Evolutionary conservation across 1,140 invertebrate genomes (phyloP).

Genomic region (Caenorhabditis latens): DNA sequence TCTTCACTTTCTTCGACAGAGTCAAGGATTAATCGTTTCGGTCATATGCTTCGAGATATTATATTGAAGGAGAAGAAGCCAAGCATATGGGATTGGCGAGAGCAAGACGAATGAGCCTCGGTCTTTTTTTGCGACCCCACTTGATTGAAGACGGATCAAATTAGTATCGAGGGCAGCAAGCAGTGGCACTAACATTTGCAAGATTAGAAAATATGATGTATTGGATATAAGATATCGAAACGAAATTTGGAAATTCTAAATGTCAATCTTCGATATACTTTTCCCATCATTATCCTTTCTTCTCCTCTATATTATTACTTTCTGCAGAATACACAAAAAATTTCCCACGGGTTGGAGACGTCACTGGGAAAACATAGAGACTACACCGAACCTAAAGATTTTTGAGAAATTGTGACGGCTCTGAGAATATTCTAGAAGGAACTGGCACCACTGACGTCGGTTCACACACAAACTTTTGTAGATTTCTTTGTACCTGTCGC

Average conservation of each 20-base stretch:
- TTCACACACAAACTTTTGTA: no score
- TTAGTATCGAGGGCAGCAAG: neutral
- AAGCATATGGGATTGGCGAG: conserved; percentile 41
- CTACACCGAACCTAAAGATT: neutral
- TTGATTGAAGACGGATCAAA: conserved; percentile 43
- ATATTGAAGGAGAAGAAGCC: conserved; percentile 27
- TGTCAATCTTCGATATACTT: no score
- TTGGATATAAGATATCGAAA: neutral
- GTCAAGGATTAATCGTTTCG: conserved; percentile 34
- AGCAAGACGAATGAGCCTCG: conserved; percentile 41
- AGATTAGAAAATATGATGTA: neutral
- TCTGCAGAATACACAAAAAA: neutral
- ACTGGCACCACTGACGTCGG: neutral
- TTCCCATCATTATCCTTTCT: no score
- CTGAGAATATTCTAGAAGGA: neutral
- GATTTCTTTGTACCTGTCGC: no score
- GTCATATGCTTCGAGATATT: conserved; percentile 48
- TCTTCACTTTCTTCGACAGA: conserved; percentile 10
- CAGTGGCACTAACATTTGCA: neutral
- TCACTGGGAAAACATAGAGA: neutral
- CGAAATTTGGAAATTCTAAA: no score
- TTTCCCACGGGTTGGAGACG: conserved; percentile 1
- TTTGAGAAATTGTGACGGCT: neutral
- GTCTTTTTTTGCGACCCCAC: neutral
- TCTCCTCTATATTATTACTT: no score